Evolutionary conservation across 2,888 invertebrate species (phyloP).

Genomic region (Aplocera efformata): DNA sequence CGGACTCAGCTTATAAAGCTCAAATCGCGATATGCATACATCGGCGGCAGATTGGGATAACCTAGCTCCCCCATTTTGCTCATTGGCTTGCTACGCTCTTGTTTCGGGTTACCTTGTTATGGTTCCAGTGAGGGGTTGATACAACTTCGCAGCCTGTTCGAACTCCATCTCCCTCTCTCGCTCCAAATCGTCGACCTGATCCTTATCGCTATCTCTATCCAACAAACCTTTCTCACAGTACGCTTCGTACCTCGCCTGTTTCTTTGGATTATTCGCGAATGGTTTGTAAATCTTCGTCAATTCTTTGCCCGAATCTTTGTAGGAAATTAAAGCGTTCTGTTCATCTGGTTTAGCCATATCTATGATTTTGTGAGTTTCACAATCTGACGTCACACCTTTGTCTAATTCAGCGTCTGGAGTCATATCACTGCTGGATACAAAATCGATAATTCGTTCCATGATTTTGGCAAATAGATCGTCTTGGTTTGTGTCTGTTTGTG

Average conservation of each 20-base stretch:
- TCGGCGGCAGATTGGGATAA: too few species aligned
- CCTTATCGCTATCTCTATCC: constrained; percentile 46
- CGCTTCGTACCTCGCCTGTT: constrained; percentile 83
- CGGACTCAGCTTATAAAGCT: too few species aligned
- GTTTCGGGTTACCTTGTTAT: constrained; percentile 82
- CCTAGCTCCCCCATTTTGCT: too few species aligned
- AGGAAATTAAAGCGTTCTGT: constrained; percentile 55
- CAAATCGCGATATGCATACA: too few species aligned
- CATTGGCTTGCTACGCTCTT: too few species aligned
- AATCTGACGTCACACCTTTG: not conserved
- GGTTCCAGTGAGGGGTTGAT: constrained; percentile 82
- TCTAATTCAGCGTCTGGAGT: constrained; percentile 6
- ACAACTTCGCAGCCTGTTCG: constrained; percentile 86
- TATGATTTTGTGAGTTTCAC: constrained; percentile 10
- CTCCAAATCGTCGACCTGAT: constrained; percentile 88
- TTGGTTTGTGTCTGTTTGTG: constrained; percentile 16
- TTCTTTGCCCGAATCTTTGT: constrained; percentile 52
- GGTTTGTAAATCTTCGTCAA: constrained; percentile 80
- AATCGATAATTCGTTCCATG: constrained; percentile 53
- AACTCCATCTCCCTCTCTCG: constrained; percentile 91
- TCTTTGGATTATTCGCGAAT: constrained; percentile 84
- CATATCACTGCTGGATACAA: too few species aligned
- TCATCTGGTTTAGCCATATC: constrained; percentile 22
- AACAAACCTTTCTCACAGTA: constrained; percentile 47
- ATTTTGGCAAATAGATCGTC: constrained; percentile 45